These are phyloP conservation scores for Perdix hodgsoniae DNA, from an alignment of 2,797 vertebrate genomes.

Conservation along the genomic window DNA sequence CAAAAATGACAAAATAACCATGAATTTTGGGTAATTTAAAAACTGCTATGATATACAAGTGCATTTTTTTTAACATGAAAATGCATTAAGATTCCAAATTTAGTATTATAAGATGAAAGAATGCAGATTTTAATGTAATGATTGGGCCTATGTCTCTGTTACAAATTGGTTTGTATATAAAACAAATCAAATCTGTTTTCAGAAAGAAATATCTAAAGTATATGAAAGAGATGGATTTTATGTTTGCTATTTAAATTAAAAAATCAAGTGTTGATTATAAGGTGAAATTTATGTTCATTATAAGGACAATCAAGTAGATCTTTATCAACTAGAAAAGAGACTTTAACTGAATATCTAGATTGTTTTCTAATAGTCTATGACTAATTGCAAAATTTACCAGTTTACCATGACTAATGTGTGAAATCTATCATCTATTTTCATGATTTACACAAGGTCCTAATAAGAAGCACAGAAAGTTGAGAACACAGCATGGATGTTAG, in stretches of 20 bases:
- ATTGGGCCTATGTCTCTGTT: neutral
- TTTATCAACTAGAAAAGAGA: neutral
- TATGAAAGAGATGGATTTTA: neutral
- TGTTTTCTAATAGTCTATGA: constrained; percentile 33
- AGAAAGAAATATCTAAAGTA: neutral
- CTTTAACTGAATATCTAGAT: constrained; percentile 40
- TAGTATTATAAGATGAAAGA: neutral
- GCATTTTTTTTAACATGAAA: neutral
- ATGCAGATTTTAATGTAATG: neutral
- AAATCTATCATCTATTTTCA: constrained; percentile 47
- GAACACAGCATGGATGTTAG: neutral
- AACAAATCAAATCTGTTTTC: neutral
- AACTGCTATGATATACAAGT: neutral
- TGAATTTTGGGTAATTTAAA: neutral
- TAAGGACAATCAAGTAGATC: neutral
- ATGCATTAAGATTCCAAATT: neutral
- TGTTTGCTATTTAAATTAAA: neutral
- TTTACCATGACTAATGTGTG: constrained; percentile 56
- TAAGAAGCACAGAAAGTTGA: neutral
- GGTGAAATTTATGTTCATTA: neutral
- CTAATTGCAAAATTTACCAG: constrained; percentile 56
- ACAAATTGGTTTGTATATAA: neutral
- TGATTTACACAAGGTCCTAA: constrained; percentile 14
- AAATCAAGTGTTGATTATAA: neutral
- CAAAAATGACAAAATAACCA: neutral